A percentile compares a stretch with the other conserved stretches of the same genome.
phyloP scores from a whole-genome alignment of 2,113 vertebrate genomes.

The Diadophis punctatus region DNA sequence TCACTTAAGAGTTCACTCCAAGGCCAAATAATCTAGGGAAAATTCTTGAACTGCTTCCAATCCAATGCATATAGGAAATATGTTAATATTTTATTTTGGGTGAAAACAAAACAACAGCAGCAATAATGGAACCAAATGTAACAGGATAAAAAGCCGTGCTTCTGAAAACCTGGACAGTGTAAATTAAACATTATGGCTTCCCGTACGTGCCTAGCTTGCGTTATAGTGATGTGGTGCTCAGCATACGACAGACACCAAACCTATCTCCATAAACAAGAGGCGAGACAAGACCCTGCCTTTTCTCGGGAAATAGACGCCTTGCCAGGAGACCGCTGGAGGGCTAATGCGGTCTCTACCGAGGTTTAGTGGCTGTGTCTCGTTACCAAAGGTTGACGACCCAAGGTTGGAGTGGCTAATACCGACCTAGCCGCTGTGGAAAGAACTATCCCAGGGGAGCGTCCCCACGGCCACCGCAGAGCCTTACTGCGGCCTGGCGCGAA shows the following conservation, averaged over 20 bases:
- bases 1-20: not conserved
- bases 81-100: not conserved
- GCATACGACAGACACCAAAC: not conserved
- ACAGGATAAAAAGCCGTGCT: not conserved
- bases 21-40: not conserved
- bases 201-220: not conserved
- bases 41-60: not conserved
- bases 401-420: not conserved
- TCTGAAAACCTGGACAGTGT: not conserved
- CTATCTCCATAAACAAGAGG: not conserved
- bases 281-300: not conserved
- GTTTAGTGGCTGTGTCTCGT: not conserved
- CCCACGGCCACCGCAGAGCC: not conserved
- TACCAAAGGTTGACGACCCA: not conserved
- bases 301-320: not conserved
- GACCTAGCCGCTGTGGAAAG: too few species aligned
- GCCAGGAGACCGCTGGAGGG: not conserved
- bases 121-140: not conserved
- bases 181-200: constrained; percentile 25
- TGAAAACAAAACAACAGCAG: not conserved
- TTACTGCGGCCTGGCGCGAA: not conserved
- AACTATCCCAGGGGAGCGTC: not conserved
- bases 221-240: not conserved
- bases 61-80: not conserved
- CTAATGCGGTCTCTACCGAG: constrained; percentile 3